phyloP scores from a whole-genome alignment of 2,113 vertebrate species.

The Centropristis striata region DNA sequence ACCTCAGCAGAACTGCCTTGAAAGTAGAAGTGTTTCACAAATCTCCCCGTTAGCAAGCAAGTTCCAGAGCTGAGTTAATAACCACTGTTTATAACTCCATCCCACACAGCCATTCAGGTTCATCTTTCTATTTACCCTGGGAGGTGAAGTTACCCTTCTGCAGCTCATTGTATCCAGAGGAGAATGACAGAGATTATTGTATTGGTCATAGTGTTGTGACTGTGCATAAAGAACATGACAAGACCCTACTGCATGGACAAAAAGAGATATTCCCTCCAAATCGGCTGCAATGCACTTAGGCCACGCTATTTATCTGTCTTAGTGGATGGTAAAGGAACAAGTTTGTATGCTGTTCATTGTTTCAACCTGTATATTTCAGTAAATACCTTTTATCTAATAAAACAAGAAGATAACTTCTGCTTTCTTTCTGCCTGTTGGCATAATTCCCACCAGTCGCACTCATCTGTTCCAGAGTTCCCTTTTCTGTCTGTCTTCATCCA shows the following conservation, averaged over 20 bases:
- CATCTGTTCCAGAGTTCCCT: slow-evolving; percentile 44
- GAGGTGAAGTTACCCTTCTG: slow-evolving; percentile 83
- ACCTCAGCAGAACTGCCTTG: slow-evolving; percentile 36
- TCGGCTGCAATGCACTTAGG: slow-evolving; percentile 23
- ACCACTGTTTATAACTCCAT: slow-evolving; percentile 70
- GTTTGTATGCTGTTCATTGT: neutral
- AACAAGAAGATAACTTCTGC: slow-evolving; percentile 18
- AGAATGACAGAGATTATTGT: slow-evolving; percentile 78
- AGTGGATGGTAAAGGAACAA: neutral
- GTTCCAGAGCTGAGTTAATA: slow-evolving; percentile 68
- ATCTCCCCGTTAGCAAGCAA: slow-evolving; percentile 45
- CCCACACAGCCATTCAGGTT: slow-evolving; percentile 64
- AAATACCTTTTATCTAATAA: slow-evolving; percentile 31
- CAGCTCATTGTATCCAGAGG: slow-evolving; percentile 78
- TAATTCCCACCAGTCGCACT: slow-evolving; percentile 32
- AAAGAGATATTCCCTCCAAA: slow-evolving; percentile 28
- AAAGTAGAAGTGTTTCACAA: slow-evolving; percentile 46
- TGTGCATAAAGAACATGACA: slow-evolving; percentile 76
- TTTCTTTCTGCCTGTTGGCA: slow-evolving; percentile 27
- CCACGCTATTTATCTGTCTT: slow-evolving; percentile 12
- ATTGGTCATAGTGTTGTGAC: slow-evolving; percentile 80
- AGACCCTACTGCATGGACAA: slow-evolving; percentile 47
- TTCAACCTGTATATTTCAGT: neutral
- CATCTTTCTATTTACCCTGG: slow-evolving; percentile 79
- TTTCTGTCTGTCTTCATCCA: slow-evolving; percentile 47